Evolutionary conservation across 92 coral and sea anemone genomes (phyloP).

Genomic region (Isaurus tuberculatus): DNA sequence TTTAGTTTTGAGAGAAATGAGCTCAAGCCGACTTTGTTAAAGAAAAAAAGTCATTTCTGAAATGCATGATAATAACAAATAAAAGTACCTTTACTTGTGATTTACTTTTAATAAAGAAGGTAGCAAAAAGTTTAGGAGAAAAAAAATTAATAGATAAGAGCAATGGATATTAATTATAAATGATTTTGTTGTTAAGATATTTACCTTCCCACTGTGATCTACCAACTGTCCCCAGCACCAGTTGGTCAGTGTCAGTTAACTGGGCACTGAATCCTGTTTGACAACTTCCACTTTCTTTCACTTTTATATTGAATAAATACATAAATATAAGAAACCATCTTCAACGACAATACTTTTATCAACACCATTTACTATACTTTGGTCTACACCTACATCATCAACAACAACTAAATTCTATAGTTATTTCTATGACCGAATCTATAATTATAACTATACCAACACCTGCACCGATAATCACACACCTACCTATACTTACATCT

Average conservation of each 20-base stretch:
- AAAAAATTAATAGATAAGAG: not conserved
- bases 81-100: no score
- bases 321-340: not conserved
- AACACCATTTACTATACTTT: no score
- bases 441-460: not conserved
- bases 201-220: slow-evolving; percentile 42
- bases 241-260: slow-evolving; percentile 13
- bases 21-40: no score
- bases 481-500: no score
- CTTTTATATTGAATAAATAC: not conserved
- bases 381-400: no score
- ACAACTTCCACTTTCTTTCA: not conserved
- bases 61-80: no score
- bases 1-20: no score
- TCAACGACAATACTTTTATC: not conserved
- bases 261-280: slow-evolving; percentile 42
- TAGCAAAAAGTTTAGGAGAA: not conserved
- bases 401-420: no score
- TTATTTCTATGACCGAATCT: no score
- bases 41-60: no score
- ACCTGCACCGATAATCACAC: not conserved
- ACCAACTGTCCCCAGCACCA: slow-evolving; percentile 28
- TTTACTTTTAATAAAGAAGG: not conserved
- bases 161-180: not conserved
- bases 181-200: not conserved